Evolutionary conservation across 2,888 invertebrate genomes (phyloP), one percentile per base, ranked within the genome.

Genomic region (Rugalucina vietnamica): DNA sequence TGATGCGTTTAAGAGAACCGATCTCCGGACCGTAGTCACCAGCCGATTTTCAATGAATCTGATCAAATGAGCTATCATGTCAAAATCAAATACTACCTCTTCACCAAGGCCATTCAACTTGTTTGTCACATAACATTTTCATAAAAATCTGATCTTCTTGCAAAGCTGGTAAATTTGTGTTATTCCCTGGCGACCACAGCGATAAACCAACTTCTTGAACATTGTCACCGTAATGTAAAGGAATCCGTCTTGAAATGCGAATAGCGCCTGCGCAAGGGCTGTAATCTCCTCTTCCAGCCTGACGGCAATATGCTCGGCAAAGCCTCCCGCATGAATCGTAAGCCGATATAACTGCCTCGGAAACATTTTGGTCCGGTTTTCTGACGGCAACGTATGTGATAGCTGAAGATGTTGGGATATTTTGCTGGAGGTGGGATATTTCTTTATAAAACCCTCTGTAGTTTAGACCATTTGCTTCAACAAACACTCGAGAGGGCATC

Each of bases 271-370:
- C 54, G 79, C 90, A 90, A 21, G 85, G 78, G 29, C 72, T 70
- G 34, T 87, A 85, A n/a, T 43, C 69, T n/a, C 71, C 78, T 1
- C 49, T 36, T 4, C 24, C 60, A 32, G 54, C 57, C n/a, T 72
- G 72, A 32, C 76, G 72, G 69, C 90, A 91, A 37, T 80, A 90
- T 12, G 88, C 75, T 49, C 81, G 75, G 73, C 91, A 91, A 50
- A 85, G 75, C 37, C 91, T 54, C n/a, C 91, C 91, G 73, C 91
- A 91, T 0, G 89, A 88, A 73, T 91, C 91, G 36, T 88, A 90
- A 0, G 90, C 90, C 0, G 90, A 82, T 24, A 91, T 50, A 1
- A 90, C 71, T 18, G 87, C 81, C 24, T 89, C 88, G 4, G 88
- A 77, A 1, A 57, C 60, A 0, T 71, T 76, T 29, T 79, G 60